Base-by-base conservation (phyloP, 2,888 invertebrate species). In the Axea sp. region DNA sequence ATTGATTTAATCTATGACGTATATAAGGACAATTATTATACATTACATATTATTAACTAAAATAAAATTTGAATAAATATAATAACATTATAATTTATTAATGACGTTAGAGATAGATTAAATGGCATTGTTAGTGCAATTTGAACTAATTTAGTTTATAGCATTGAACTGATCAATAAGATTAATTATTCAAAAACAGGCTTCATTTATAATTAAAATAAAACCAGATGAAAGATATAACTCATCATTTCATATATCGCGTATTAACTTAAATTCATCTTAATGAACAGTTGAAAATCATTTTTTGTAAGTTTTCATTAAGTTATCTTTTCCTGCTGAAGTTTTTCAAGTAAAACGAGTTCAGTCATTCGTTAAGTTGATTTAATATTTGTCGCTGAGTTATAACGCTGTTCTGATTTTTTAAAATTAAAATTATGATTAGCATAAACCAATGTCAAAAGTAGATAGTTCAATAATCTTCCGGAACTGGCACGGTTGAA, bases 331-430 rank as follows among this genome's bases (percentile, higher is more conserved):
- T 24, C 5, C 19, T 0, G 6, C 11, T 3, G 9, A n/a, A n/a
- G n/a, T 30, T 62, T 45, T 45, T 47, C 17, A 24, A n/a, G 49
- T 6, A 47, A 60, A 60, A 47, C 47, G 37, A 37, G 60, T 60
- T 22, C 62, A 17, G 43, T 51, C 33, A 33, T 51, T 51, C 60
- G 15, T 62, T 39, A 30, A 62, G 39, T 17, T 17, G 15, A 62
- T 49, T 47, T 37, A 47, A 62, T 39, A 39, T 30, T 19, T 39
- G 19, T 4, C 14, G 1, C 9, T 8, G 49, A n/a, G 31, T 51
- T 11, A 8, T 24, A 4, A 7, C 7, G 26, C 19, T n/a, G 35
- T 14, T 51, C 51, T 26, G 24, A 15, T 22, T 49, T 55, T 39
- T 17, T 57, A 4, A 22, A 64, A 51, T 43, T 31, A 19, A 33